Evolutionary conservation across 2,888 invertebrate species (phyloP).

Genomic region (Rhyacophila evoluta): DNA sequence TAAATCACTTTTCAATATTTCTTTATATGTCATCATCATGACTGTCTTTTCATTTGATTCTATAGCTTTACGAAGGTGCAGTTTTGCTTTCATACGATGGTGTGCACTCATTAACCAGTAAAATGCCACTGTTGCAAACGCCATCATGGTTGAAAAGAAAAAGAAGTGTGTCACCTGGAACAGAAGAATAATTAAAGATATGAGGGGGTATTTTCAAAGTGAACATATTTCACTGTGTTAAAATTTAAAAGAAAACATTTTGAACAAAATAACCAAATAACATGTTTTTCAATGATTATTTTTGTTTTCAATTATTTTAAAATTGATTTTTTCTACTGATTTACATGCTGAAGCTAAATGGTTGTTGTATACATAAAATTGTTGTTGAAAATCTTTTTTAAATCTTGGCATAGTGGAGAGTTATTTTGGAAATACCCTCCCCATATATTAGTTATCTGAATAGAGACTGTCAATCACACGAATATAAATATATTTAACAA

Average conservation of each 20-base stretch:
- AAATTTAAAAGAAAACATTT: too few species aligned
- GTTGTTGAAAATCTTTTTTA: not conserved
- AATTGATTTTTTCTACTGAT: too few species aligned
- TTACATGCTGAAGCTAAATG: too few species aligned
- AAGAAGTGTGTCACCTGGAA: conserved; percentile 81
- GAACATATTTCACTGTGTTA: too few species aligned
- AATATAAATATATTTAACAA: conserved; percentile 53
- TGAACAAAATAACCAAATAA: too few species aligned
- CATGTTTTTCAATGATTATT: too few species aligned
- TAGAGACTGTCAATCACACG: too few species aligned
- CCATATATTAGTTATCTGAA: not conserved
- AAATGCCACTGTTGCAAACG: conserved; percentile 78
- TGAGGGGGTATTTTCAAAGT: too few species aligned
- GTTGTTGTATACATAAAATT: not conserved
- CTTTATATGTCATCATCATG: not conserved
- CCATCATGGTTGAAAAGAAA: conserved; percentile 84
- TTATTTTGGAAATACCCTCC: not conserved
- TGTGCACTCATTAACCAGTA: conserved; percentile 71
- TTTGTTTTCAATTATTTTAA: too few species aligned
- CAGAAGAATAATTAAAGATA: conserved; percentile 26
- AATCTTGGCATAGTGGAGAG: not conserved
- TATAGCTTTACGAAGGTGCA: too few species aligned
- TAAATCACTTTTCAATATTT: not conserved
- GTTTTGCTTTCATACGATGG: conserved; percentile 12
- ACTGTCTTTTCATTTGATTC: not conserved